Percentiles rank a stretch among this genome's conserved stretches.
phyloP scores from a whole-genome alignment of 2,888 invertebrate genomes.

The Oxycera nigricornis region DNA sequence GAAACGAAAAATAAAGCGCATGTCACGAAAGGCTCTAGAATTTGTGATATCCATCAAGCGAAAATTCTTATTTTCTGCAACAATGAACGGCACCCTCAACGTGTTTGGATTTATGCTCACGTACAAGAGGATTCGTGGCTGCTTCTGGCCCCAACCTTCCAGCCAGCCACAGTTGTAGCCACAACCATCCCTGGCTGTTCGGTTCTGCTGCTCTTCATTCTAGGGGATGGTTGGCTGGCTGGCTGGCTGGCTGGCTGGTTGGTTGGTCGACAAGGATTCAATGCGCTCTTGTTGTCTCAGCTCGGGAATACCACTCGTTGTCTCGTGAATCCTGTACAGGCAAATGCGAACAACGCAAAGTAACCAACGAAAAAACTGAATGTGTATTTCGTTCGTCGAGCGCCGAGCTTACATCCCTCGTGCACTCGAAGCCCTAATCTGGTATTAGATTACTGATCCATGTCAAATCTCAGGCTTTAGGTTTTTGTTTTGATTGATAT shows the following conservation, averaged over 20 bases:
- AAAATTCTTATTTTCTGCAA: slow-evolving; percentile 56
- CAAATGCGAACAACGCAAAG: background rate
- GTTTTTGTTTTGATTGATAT: slow-evolving; percentile 47
- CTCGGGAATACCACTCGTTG: background rate
- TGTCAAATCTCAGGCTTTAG: slow-evolving; percentile 61
- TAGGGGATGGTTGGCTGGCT: slow-evolving; percentile 9
- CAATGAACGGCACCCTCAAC: slow-evolving; percentile 54
- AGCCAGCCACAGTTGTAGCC: slow-evolving; percentile 8
- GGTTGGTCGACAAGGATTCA: background rate
- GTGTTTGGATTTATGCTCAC: slow-evolving; percentile 51
- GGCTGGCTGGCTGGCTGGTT: slow-evolving; percentile 16
- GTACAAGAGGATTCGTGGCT: slow-evolving; percentile 38
- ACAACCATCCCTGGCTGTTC: background rate
- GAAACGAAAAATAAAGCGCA: slow-evolving; percentile 48
- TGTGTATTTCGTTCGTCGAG: slow-evolving; percentile 2
- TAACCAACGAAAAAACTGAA: background rate
- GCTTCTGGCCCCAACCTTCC: slow-evolving; percentile 2
- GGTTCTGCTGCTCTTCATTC: background rate
- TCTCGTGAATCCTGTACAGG: too few species aligned
- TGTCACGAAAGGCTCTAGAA: slow-evolving; percentile 50
- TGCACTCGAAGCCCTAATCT: slow-evolving; percentile 59
- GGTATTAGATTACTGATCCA: slow-evolving; percentile 63
- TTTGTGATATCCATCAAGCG: slow-evolving; percentile 53
- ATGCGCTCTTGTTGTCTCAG: slow-evolving; percentile 24
- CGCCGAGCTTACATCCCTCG: slow-evolving; percentile 41